A percentile compares a stretch with the other conserved stretches of the same genome.
These are phyloP conservation scores for Taxidea taxus DNA, from an alignment of 2,113 vertebrate species.

Conservation along the genomic window DNA sequence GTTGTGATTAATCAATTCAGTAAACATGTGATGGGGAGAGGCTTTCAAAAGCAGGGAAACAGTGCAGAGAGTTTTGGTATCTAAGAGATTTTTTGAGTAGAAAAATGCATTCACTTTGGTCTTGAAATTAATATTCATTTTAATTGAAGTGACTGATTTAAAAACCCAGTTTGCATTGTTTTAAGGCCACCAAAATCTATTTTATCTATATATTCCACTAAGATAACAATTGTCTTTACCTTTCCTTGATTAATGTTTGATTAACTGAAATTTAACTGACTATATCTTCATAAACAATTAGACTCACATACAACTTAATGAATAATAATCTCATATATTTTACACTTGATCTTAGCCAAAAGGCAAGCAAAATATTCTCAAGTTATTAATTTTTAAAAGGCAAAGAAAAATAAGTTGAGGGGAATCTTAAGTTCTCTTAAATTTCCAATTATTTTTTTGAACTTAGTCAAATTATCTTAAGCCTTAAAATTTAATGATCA, in stretches of 20 bases:
- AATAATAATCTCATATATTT: neutral
- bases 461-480: neutral
- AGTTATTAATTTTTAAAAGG: neutral
- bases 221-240: neutral
- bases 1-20: neutral
- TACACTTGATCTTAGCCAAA: too few relatives aligned
- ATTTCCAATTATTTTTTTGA: neutral
- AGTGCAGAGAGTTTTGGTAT: neutral
- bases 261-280: neutral
- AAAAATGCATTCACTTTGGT: neutral
- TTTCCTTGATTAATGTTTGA: neutral
- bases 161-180: neutral
- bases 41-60: neutral
- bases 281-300: neutral
- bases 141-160: neutral
- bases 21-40: neutral
- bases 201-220: neutral
- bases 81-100: neutral
- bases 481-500: neutral
- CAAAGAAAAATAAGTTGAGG: neutral
- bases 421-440: neutral
- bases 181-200: neutral
- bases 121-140: neutral
- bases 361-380: neutral
- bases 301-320: neutral